Percentiles rank a stretch among this genome's conserved stretches.
These are phyloP conservation scores for Myotis vivesi DNA, from an alignment of 2,797 vertebrate genomes.

Conservation along the genomic window DNA sequence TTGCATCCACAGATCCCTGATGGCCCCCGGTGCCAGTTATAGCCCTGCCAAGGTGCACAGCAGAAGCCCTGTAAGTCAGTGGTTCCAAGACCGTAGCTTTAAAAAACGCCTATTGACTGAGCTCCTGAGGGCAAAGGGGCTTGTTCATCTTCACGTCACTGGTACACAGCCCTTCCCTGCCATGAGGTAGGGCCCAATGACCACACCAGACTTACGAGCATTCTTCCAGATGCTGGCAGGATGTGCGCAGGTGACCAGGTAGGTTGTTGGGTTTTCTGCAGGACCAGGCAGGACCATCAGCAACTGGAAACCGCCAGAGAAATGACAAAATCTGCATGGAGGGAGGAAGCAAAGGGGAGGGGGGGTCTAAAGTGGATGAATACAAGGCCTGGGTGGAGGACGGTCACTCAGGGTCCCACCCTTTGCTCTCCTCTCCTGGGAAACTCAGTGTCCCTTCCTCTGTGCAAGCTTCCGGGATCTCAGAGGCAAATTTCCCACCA, in stretches of 20 bases:
- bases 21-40: background rate
- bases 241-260: background rate
- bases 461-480: background rate
- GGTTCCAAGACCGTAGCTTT: background rate
- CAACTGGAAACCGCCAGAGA: background rate
- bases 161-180: background rate
- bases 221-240: background rate
- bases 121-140: background rate
- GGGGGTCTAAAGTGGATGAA: background rate
- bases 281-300: background rate
- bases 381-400: background rate
- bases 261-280: background rate
- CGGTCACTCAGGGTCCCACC: background rate
- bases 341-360: background rate
- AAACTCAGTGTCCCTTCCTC: background rate
- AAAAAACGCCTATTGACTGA: background rate
- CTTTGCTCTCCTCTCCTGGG: background rate
- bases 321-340: background rate
- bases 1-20: background rate
- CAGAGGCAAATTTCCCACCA: background rate
- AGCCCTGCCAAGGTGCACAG: background rate
- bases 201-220: fast-evolving
- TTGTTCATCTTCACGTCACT: background rate
- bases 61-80: background rate
- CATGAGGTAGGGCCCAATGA: background rate